Base-by-base conservation (phyloP, 2,888 invertebrate species). In the Prosopocoilus inquinatus region DNA sequence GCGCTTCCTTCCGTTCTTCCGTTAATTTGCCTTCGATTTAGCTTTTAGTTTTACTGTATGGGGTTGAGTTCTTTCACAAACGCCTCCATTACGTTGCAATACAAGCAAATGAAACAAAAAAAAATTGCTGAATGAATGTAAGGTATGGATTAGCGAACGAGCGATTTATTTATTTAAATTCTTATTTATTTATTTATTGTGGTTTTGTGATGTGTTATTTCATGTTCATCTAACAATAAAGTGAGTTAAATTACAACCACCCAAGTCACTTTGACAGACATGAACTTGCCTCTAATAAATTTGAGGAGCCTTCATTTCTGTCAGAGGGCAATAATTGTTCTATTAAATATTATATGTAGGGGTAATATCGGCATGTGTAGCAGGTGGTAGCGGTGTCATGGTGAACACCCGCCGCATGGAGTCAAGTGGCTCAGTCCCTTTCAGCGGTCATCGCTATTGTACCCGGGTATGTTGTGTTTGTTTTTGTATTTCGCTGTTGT, bases 361-460 rank as follows among this genome's bases (percentile, higher is more conserved):
- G 53, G 51, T 62, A 58, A 62, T 53, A 46, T 58, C 55, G 49
- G 58, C 55, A 61, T 63, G 59, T 63, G 55, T 59, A 58, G 55
- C 58, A 64, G 62, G 64, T 62, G 59, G 53, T 60, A 53, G 58
- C 58, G 59, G 64, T 68, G 65, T 59, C 64, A 73, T 75, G 75
- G 75, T 75, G 66, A 74, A 75, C 68, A 75, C 75, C 57, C 73
- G 75, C 63, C 72, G 74, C 60, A 71, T 68, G 69, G 75, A 74
- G 68, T 72, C 71, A 59, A 67, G 69, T 66, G 73, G 73, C 67
- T 71, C 72, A 63, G 62, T 70, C 57, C 67, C 69, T 63, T 68
- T 67, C 57, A 67, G 62, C 60, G 63, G 68, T 58, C 67, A 69
- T 47, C 67, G 64, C 59, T 72, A 71, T 62, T 73, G 69, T 60